phyloP scores from a whole-genome alignment of 2,888 invertebrate genomes.

The Thyatira batis region DNA sequence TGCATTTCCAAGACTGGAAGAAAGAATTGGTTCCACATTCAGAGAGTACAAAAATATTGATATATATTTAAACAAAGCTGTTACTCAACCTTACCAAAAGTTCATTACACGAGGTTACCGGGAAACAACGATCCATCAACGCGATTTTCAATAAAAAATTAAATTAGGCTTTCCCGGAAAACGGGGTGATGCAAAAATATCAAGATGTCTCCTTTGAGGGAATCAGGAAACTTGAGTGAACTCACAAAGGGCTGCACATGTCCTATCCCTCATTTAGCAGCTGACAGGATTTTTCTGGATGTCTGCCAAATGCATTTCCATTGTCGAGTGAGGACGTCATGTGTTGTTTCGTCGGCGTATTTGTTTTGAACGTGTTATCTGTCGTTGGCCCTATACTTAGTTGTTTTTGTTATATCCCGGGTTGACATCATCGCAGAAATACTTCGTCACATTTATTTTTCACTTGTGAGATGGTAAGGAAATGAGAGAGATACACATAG shows the following conservation, averaged over 20 bases:
- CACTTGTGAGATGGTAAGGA: too few species aligned
- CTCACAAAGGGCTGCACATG: conserved; percentile 3
- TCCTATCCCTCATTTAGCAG: not conserved
- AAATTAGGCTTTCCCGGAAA: conserved; percentile 11
- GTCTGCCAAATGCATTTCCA: conserved; percentile 34
- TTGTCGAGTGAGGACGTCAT: conserved; percentile 22
- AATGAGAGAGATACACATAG: too few species aligned
- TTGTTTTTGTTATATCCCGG: conserved; percentile 3
- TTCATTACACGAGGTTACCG: not conserved
- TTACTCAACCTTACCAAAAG: not conserved
- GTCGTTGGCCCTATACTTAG: conserved; percentile 27
- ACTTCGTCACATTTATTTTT: not conserved
- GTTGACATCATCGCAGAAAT: conserved; percentile 21
- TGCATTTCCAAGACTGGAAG: too few species aligned
- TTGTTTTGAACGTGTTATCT: conserved; percentile 36
- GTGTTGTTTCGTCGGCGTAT: conserved; percentile 5
- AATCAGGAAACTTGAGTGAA: not conserved
- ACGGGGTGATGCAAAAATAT: not conserved
- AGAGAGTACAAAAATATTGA: not conserved
- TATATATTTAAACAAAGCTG: not conserved
- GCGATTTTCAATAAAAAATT: not conserved
- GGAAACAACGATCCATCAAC: not conserved
- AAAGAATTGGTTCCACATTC: not conserved
- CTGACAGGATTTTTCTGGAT: conserved; percentile 18
- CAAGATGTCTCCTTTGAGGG: conserved; percentile 1